Percentiles rank a stretch among this genome's conserved stretches.
Evolutionary conservation across 1,140 invertebrate species (phyloP).

Genomic region (Polypedilum vanderplanki): DNA sequence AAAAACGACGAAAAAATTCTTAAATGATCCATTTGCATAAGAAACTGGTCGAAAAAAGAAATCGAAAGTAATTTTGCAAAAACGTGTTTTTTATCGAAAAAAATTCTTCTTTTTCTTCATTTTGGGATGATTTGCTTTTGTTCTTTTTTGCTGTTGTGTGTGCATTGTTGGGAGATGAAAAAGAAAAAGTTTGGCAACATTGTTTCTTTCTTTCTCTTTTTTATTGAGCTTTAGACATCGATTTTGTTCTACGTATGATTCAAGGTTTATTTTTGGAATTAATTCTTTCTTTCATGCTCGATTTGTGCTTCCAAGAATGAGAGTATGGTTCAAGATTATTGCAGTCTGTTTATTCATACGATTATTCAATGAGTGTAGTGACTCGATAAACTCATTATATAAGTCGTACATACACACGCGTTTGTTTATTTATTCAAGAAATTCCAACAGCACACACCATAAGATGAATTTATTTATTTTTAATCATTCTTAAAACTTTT

Average conservation of each 20-base stretch:
- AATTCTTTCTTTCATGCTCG: not conserved
- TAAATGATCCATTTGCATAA: not conserved
- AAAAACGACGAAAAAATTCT: not conserved
- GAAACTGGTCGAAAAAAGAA: constrained; percentile 8
- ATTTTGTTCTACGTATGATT: not conserved
- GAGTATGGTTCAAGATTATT: not conserved
- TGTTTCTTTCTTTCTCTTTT: not conserved
- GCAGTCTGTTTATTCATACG: not conserved
- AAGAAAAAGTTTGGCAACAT: constrained; percentile 12
- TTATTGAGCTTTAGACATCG: not conserved
- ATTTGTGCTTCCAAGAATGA: not conserved
- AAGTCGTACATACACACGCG: not conserved
- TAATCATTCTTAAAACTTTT: not conserved
- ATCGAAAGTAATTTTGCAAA: constrained; percentile 13
- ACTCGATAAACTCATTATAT: not conserved
- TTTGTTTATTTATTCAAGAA: constrained; percentile 11
- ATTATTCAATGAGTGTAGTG: constrained; percentile 18
- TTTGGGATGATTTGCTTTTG: not conserved
- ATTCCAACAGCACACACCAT: not conserved
- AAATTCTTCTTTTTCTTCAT: not conserved
- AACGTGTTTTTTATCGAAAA: constrained; percentile 6
- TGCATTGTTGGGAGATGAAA: not conserved
- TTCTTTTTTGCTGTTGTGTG: not conserved
- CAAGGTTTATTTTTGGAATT: constrained; percentile 19
- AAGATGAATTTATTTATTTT: not conserved